Conservation (phyloP, 2,888 invertebrate species). For the Zootermopsis nevadensis region DNA sequence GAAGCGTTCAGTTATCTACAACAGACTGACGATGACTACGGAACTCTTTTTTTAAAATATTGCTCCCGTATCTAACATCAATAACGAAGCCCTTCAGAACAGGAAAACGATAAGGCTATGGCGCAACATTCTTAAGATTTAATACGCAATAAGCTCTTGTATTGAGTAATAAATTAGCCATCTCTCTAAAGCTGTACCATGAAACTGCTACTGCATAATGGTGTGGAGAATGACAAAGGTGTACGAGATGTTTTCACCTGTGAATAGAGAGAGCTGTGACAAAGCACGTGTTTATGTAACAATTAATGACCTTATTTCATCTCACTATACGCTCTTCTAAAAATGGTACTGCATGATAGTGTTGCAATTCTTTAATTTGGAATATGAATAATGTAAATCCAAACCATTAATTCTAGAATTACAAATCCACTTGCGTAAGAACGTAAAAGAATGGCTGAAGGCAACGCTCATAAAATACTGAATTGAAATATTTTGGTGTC, state of each 20-base stretch:
- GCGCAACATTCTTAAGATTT: neutral
- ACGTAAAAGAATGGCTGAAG: no score
- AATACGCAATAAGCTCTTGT: slow-evolving; percentile 28
- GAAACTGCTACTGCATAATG: neutral
- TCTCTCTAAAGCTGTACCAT: neutral
- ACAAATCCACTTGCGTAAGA: no score
- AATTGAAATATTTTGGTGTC: no score
- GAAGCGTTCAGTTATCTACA: neutral
- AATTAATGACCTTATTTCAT: neutral
- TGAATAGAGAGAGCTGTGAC: neutral
- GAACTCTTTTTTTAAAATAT: neutral
- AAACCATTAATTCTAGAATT: no score
- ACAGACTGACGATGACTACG: neutral
- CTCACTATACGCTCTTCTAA: neutral
- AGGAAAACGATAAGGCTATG: neutral
- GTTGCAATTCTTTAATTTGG: no score
- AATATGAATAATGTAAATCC: no score
- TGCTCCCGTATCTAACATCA: slow-evolving; percentile 3
- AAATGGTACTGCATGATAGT: no score
- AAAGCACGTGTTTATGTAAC: neutral
- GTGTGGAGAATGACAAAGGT: neutral
- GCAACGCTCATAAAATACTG: no score
- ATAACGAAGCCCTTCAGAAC: neutral
- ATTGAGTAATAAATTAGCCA: slow-evolving; percentile 30
- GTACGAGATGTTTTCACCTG: neutral